Percentiles rank a stretch among this genome's conserved stretches.
Evolutionary conservation across 1,140 invertebrate genomes (phyloP).

Genomic region (Myzus persicae): DNA sequence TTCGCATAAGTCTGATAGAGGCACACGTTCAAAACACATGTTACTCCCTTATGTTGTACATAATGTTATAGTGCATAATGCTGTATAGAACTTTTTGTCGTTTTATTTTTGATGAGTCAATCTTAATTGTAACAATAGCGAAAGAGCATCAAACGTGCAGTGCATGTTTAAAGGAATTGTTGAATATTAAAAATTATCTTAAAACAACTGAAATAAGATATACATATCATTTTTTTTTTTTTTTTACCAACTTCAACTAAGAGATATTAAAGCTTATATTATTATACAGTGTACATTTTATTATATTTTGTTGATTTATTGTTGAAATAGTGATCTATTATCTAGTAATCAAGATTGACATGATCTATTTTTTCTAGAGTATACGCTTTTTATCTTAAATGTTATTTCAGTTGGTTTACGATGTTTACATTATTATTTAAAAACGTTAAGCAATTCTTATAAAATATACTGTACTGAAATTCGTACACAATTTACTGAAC

Average conservation of each 20-base stretch:
- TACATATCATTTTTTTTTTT: neutral
- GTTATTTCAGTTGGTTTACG: neutral
- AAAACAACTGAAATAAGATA: no score
- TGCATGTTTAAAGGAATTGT: neutral
- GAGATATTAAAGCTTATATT: no score
- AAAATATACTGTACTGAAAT: neutral
- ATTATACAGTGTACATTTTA: neutral
- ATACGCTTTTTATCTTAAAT: neutral
- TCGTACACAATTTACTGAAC: no score
- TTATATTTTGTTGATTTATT: neutral
- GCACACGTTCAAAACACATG: neutral
- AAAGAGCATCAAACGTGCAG: neutral
- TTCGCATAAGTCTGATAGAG: neutral
- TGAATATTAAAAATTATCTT: no score
- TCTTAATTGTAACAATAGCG: neutral
- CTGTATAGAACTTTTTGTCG: no score
- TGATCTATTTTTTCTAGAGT: neutral
- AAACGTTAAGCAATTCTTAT: neutral
- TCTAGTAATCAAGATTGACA: neutral
- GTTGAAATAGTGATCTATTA: no score
- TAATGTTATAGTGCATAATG: no score
- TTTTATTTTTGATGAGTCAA: neutral
- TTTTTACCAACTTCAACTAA: no score
- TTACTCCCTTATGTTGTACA: neutral
- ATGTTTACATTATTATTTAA: neutral